Base-by-base conservation (phyloP, 1,140 invertebrate genomes). In the Ceratosolen fusciceps region DNA sequence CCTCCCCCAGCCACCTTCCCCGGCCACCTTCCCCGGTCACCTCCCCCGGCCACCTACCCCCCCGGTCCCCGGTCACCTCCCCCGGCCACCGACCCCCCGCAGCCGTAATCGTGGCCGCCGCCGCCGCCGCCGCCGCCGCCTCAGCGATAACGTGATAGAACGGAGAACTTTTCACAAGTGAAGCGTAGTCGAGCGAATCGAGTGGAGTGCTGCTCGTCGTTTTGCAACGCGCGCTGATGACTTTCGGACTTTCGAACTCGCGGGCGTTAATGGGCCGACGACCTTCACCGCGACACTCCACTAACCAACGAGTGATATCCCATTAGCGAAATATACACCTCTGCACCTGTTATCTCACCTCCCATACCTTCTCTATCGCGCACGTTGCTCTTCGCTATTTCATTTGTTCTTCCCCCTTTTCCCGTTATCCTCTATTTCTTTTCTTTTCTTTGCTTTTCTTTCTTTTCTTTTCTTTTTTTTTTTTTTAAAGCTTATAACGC, bases 241-340 rank as follows among this genome's bases (percentile, higher is more conserved):
- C 39, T 70, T 70, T 70, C 67, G 67, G 67, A 9, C 67, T 70
- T 49, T 70, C 68, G 47, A 71, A 71, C 47, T 49, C 43, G 52
- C 14, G 68, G 26, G 24, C 26, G 47, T 31, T 71, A 71, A 71
- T 71, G 68, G 68, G 68, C 39, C 47, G 47, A 71, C 68, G 47
- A 71, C 68, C 68, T 71, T 71, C 68, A 19, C 47, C 67, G 67
- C 24, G 8, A 29, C 21, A 37, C 60, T 26, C 29, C 34, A 29
- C 14, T 34, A 62, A 34, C 58, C n/a, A 34, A 62, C 26, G 31
- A 65, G 16, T 31, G n/a, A 8, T 14, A 5, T 37, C 34, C 60
- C 60, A 16, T 65, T 31, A 31, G 2, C 37, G 31, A 65, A 65
- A 65, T 37, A 21, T 65, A 65, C 60, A 65, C 60, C 21, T 31